A percentile compares a stretch with the other conserved stretches of the same genome.
phyloP scores from a whole-genome alignment of 1,140 invertebrate species.

The Coenobita brevimanus region DNA sequence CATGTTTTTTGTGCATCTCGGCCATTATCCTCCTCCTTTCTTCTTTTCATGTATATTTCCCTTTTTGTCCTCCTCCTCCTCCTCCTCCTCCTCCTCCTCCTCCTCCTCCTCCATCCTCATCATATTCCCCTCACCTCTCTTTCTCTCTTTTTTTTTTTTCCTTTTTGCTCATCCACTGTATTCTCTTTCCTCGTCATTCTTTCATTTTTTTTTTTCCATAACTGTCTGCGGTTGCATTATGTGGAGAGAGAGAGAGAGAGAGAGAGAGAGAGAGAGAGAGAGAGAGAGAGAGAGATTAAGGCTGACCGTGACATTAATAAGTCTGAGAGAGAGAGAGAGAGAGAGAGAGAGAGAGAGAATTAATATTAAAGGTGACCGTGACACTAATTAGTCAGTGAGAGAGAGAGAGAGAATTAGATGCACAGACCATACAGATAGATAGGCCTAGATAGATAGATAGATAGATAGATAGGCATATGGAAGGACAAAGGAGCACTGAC shows the following conservation, averaged over 20 bases:
- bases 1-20: too few relatives aligned
- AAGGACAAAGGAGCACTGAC: too few relatives aligned
- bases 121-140: too few relatives aligned
- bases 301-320: not conserved
- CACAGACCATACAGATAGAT: too few relatives aligned
- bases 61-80: not conserved
- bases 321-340: conserved; percentile 13
- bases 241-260: not conserved
- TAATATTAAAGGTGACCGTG: not conserved
- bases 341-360: not conserved
- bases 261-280: conserved; percentile 1
- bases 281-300: too few relatives aligned
- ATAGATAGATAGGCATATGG: too few relatives aligned
- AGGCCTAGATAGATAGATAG: too few relatives aligned
- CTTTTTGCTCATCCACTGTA: not conserved
- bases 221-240: not conserved
- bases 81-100: not conserved
- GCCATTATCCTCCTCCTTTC: too few relatives aligned
- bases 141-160: not conserved
- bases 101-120: not conserved
- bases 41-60: too few relatives aligned
- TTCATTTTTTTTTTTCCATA: not conserved
- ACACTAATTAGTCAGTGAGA: not conserved
- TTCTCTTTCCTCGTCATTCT: not conserved
- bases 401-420: not conserved